Conservation (phyloP, 2,888 invertebrate species). For the Linnaemya tessellans region DNA sequence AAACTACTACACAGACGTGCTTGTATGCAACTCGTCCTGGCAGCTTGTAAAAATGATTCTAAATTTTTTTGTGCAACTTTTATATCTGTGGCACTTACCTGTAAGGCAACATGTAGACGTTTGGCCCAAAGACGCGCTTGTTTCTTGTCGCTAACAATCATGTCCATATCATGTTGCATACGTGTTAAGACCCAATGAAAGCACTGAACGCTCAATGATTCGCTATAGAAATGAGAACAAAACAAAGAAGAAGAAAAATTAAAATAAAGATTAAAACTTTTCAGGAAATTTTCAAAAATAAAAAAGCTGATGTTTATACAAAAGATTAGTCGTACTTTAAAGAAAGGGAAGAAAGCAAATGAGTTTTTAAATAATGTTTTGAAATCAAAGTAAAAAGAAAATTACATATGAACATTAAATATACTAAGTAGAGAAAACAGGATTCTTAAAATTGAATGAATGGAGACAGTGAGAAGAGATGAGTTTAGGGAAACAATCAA, state of each 20-base stretch:
- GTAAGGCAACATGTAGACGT: conserved; percentile 92
- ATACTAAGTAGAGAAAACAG: background rate
- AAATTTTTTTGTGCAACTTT: background rate
- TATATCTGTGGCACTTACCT: conserved; percentile 76
- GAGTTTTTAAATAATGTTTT: conserved; percentile 55
- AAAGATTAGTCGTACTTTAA: conserved; percentile 9
- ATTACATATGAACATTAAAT: background rate
- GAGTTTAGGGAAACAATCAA: background rate
- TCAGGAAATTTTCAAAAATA: conserved; percentile 27
- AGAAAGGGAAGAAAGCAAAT: conserved; percentile 38
- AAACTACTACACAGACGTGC: background rate
- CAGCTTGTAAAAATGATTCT: background rate
- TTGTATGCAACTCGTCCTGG: conserved; percentile 8
- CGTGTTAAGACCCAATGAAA: conserved; percentile 92
- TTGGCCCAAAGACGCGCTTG: conserved; percentile 92
- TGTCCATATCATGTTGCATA: conserved; percentile 94
- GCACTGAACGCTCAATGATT: conserved; percentile 94
- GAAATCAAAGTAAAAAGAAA: conserved; percentile 12
- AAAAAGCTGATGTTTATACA: conserved; percentile 36
- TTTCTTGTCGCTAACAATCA: conserved; percentile 93
- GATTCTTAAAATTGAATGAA: background rate
- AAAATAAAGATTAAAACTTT: conserved; percentile 7
- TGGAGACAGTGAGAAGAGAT: background rate
- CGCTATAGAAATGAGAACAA: conserved; percentile 85
- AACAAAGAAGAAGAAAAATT: background rate